Conservation (phyloP, 2,113 vertebrate species). For the Sinocyclocheilus grahami region DNA sequence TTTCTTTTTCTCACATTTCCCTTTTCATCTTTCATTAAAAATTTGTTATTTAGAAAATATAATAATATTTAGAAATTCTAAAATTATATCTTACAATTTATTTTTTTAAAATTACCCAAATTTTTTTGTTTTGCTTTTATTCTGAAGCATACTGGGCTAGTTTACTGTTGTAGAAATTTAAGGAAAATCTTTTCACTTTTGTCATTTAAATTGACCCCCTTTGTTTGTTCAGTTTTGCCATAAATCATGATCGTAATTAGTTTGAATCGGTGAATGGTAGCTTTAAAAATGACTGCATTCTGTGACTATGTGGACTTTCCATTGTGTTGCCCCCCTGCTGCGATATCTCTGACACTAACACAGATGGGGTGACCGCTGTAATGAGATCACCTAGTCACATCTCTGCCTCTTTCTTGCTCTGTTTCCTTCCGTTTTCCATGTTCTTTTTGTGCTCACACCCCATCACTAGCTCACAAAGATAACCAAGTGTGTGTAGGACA, state of each 20-base stretch:
- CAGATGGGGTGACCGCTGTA: neutral
- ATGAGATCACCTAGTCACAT: slow-evolving; percentile 27
- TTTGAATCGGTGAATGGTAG: neutral
- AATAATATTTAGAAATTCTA: too few species aligned
- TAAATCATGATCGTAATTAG: neutral
- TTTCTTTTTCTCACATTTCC: neutral
- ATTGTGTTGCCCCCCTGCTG: slow-evolving; percentile 18
- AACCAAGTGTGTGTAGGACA: neutral
- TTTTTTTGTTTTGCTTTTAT: neutral
- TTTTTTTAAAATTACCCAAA: neutral
- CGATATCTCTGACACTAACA: slow-evolving; percentile 7
- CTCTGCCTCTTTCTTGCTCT: slow-evolving; percentile 5
- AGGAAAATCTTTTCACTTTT: neutral
- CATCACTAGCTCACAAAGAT: slow-evolving; percentile 9
- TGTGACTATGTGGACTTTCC: neutral
- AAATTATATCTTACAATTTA: neutral
- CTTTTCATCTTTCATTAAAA: neutral
- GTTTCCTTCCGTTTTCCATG: slow-evolving; percentile 5
- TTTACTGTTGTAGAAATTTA: neutral
- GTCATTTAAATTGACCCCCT: neutral
- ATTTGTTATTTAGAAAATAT: slow-evolving; percentile 4
- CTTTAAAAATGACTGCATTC: neutral
- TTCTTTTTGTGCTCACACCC: neutral
- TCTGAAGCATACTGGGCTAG: neutral
- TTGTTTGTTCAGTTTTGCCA: neutral